Evolutionary conservation across 2,888 invertebrate species (phyloP), one percentile per base, ranked within the genome.

Genomic region (Thumatha senex): DNA sequence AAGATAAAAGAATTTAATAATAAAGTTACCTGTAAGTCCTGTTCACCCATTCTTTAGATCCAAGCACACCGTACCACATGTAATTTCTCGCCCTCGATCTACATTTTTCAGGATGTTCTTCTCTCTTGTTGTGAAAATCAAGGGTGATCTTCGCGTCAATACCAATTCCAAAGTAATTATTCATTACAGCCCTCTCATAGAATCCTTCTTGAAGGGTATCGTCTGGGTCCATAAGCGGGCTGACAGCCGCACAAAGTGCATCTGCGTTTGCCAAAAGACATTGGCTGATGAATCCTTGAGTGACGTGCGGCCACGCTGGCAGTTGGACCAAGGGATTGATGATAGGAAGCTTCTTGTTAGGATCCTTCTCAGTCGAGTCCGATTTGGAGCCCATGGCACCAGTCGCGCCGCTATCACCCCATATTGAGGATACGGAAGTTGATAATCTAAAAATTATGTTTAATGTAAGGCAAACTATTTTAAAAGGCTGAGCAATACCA

Each of bases 131-230:
- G 83, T 99, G 98, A 80, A 99, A 99, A 80, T 99, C 99, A 40
- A 99, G 89, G 0, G 98, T 97, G 48, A 99, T 98, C 87, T 99
- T 99, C 0, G 99, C 99, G 88, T 99, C 99, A 58, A 99, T 97
- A 0, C 99, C 99, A 73, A 99, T 99, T 0, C 99, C 99, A 80
- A 99, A 99, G 81, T 99, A 99, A 82, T 99, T 99, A 86, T 99
- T 99, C 99, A 99, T 99, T 1, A 98, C 98, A 73, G 98, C 98
- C 65, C 96, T 95, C 85, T 99, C 99, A 71, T 96, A 96, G 82
- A 96, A 97, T 0, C 97, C 97, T 89, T 97, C 97, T 76, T 96
- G 89, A 1, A 97, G 90, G 0, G 96, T 96, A 74, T 97, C 97
- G 74, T 97, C 97, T 0, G 97, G 96, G 79, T 98, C 98, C 95